phyloP scores from a whole-genome alignment of 1,140 invertebrate species.

The Delia radicum region DNA sequence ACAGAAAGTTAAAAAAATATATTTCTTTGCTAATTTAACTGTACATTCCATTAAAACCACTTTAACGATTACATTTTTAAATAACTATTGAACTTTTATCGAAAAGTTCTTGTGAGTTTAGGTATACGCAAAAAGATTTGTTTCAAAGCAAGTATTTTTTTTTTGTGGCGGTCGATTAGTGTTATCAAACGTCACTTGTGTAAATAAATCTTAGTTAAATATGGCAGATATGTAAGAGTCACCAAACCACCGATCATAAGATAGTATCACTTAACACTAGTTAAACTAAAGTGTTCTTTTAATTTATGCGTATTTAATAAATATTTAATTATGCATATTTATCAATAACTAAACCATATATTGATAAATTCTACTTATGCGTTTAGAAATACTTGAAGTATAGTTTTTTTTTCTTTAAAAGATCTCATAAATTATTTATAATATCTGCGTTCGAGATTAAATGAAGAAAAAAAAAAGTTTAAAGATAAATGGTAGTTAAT shows the following conservation, averaged over 20 bases:
- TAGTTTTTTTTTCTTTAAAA: not conserved
- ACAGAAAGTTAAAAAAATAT: no score
- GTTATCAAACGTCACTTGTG: not conserved
- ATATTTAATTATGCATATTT: constrained; percentile 23
- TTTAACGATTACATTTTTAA: no score
- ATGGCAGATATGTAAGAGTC: not conserved
- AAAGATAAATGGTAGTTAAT: not conserved
- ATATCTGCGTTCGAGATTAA: not conserved
- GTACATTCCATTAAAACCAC: no score
- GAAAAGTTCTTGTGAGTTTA: no score
- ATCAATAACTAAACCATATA: constrained; percentile 6
- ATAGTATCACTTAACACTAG: not conserved
- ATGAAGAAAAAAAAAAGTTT: not conserved
- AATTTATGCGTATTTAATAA: constrained; percentile 23
- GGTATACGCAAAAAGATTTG: no score
- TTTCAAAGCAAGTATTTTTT: no score
- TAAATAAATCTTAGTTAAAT: not conserved
- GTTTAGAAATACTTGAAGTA: not conserved
- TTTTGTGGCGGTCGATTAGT: no score
- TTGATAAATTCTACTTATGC: not conserved
- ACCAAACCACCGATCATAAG: no score
- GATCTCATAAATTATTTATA: constrained; percentile 19
- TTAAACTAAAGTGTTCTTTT: constrained; percentile 16
- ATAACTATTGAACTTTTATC: no score
- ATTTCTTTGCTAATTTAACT: no score